These are phyloP conservation scores for Microdon myrmicae DNA, from an alignment of 2,888 invertebrate species.

Conservation along the genomic window DNA sequence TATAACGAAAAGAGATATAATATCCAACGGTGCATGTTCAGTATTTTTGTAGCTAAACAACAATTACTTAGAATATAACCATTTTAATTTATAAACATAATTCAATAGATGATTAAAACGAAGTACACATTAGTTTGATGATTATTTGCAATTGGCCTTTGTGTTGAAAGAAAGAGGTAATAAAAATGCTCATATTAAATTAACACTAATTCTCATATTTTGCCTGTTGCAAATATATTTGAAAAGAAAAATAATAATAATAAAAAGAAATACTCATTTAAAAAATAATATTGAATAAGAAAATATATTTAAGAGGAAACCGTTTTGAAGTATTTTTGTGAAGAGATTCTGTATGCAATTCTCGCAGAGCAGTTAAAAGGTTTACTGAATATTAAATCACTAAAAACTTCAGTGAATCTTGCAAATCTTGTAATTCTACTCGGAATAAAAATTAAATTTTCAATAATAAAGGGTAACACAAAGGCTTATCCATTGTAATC, in stretches of 20 bases:
- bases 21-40: no score
- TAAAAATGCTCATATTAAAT: conserved; percentile 64
- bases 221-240: conserved; percentile 56
- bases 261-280: conserved; percentile 33
- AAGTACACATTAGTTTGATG: conserved; percentile 65
- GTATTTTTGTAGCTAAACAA: no score
- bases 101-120: conserved; percentile 6
- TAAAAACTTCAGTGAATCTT: conserved; percentile 49
- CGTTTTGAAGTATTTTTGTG: conserved; percentile 53
- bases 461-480: conserved; percentile 59
- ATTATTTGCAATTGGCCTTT: conserved; percentile 68
- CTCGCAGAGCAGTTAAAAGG: conserved; percentile 49
- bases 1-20: no score
- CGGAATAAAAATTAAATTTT: conserved; percentile 37
- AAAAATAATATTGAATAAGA: conserved; percentile 24
- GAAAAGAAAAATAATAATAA: conserved; percentile 51
- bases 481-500: conserved; percentile 67
- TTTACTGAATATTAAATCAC: conserved; percentile 38
- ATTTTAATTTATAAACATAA: background rate
- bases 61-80: no score
- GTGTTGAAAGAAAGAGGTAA: conserved; percentile 68
- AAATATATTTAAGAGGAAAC: conserved; percentile 34
- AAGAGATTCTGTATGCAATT: conserved; percentile 61
- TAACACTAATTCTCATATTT: conserved; percentile 54
- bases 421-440: conserved; percentile 22